These are phyloP conservation scores for Torymus texanus DNA, from an alignment of 2,888 invertebrate genomes.

Conservation along the genomic window DNA sequence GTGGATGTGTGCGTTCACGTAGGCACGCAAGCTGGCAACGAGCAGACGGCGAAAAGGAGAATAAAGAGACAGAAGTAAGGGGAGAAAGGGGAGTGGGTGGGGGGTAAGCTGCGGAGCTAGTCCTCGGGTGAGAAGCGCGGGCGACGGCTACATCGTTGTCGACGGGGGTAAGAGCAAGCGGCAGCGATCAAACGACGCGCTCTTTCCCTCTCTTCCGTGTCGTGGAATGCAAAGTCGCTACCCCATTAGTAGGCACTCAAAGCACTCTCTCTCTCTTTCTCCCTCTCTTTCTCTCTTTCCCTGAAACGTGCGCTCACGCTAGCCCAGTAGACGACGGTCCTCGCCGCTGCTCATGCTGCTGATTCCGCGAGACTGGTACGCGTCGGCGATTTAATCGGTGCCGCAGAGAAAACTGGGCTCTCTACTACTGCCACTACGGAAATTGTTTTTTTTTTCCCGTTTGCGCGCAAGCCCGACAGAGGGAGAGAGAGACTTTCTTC, in stretches of 20 bases:
- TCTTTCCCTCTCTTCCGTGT: constrained; percentile 48
- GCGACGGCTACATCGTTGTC: too few relatives aligned
- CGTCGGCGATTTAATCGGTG: constrained; percentile 57
- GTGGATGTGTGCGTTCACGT: not conserved
- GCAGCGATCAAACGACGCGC: constrained; percentile 25
- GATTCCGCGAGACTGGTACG: constrained; percentile 4
- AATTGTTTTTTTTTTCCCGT: constrained; percentile 32
- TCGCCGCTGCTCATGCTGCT: not conserved
- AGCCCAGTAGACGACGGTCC: not conserved
- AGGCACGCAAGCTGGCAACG: not conserved
- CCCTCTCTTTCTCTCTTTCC: too few relatives aligned
- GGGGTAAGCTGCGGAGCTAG: not conserved
- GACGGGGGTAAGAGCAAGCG: too few relatives aligned
- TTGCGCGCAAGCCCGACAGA: too few relatives aligned
- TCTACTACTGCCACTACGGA: not conserved
- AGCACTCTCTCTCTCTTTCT: constrained; percentile 33
- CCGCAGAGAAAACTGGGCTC: constrained; percentile 36
- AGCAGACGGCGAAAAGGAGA: not conserved
- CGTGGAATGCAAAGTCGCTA: constrained; percentile 59
- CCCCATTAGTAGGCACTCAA: constrained; percentile 60
- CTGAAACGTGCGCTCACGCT: constrained; percentile 53
- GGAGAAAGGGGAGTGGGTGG: not conserved
- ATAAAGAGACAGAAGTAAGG: not conserved
- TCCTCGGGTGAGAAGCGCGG: too few relatives aligned
- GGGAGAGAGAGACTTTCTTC: not conserved